Percentiles rank a stretch among this genome's conserved stretches.
Conservation (phyloP, 2,113 vertebrate genomes). For the Gymnorhina tibicen region DNA sequence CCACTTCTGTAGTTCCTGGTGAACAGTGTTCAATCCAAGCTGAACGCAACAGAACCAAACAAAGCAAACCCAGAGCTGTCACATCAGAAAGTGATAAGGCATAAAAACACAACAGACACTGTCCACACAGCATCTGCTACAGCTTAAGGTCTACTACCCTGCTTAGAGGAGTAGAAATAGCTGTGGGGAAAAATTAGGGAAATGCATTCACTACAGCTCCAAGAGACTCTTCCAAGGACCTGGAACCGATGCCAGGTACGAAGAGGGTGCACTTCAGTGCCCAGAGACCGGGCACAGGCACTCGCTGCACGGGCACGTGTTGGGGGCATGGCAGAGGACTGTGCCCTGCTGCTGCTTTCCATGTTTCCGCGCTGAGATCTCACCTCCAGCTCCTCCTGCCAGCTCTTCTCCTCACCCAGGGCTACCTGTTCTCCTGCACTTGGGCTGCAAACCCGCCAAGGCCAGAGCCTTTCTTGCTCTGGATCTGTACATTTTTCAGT, state of each 20-base stretch:
- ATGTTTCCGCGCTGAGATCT: not conserved
- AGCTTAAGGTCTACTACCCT: not conserved
- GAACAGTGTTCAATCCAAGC: not conserved
- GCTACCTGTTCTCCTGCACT: not conserved
- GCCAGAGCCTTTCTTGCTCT: not conserved
- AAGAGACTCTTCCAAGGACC: not conserved
- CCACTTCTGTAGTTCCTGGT: fast-evolving
- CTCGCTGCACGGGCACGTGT: not conserved
- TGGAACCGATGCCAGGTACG: not conserved
- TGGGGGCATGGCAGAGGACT: fast-evolving
- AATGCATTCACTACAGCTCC: not conserved
- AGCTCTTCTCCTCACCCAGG: not conserved
- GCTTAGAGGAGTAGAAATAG: not conserved
- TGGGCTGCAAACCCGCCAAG: not conserved
- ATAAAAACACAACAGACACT: not conserved
- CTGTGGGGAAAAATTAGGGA: not conserved
- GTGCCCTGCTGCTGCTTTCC: not conserved
- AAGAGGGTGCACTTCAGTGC: not conserved
- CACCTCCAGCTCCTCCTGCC: not conserved
- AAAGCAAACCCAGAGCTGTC: not conserved
- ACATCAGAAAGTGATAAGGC: not conserved
- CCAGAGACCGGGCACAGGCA: not conserved
- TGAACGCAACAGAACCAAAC: not conserved
- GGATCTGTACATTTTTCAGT: not conserved
- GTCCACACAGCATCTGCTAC: not conserved